phyloP scores from a whole-genome alignment of 1,140 invertebrate genomes.

The Apocrypta bakeri region DNA sequence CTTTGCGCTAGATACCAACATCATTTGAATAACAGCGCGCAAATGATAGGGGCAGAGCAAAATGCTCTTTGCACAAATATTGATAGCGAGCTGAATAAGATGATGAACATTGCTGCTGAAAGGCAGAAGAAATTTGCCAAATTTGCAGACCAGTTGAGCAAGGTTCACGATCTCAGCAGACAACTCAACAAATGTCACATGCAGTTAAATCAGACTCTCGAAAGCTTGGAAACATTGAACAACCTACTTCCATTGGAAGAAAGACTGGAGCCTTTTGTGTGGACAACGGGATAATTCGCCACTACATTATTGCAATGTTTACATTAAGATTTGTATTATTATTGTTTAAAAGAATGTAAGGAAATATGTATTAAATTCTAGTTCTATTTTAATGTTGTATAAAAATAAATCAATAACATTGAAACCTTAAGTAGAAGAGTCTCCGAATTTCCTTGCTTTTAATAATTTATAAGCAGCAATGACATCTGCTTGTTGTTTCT shows the following conservation, averaged over 20 bases:
- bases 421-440: slow-evolving; percentile 51
- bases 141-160: slow-evolving; percentile 88
- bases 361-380: slow-evolving; percentile 34
- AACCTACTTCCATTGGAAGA: slow-evolving; percentile 88
- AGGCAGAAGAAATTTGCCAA: slow-evolving; percentile 88
- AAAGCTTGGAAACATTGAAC: slow-evolving; percentile 89
- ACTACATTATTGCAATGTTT: slow-evolving; percentile 5
- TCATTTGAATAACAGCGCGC: slow-evolving; percentile 77
- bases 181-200: slow-evolving; percentile 88
- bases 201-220: slow-evolving; percentile 88
- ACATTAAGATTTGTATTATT: slow-evolving; percentile 9
- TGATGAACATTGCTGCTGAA: slow-evolving; percentile 83
- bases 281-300: slow-evolving; percentile 83
- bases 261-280: slow-evolving; percentile 91
- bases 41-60: slow-evolving; percentile 69
- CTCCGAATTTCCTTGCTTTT: slow-evolving; percentile 68
- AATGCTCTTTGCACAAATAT: slow-evolving; percentile 69
- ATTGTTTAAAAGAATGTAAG: slow-evolving; percentile 16
- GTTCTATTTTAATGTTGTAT: slow-evolving; percentile 35
- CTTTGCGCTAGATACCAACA: slow-evolving; percentile 84
- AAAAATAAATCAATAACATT: slow-evolving; percentile 41
- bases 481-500: slow-evolving; percentile 76
- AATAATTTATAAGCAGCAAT: slow-evolving; percentile 78
- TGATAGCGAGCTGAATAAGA: slow-evolving; percentile 82
- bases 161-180: slow-evolving; percentile 82